These are phyloP conservation scores for Tylochromis polylepis DNA, from an alignment of 2,113 vertebrate genomes.

Conservation along the genomic window DNA sequence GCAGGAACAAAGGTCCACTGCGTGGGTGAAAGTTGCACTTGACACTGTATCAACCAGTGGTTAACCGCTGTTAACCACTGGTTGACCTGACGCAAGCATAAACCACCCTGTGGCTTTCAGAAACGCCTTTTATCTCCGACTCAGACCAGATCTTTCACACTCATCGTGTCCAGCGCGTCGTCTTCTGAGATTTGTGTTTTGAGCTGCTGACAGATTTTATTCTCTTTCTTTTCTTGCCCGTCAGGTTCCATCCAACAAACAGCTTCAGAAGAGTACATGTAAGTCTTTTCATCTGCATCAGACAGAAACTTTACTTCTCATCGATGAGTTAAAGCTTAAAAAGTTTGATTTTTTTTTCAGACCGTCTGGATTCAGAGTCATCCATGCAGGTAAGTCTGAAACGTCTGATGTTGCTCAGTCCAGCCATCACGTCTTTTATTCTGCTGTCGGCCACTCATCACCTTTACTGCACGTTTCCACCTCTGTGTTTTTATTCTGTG, in stretches of 20 bases:
- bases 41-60: neutral
- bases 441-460: neutral
- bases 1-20: conserved; percentile 16
- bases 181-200: neutral
- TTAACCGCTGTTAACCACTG: neutral
- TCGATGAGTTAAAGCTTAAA: neutral
- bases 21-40: neutral
- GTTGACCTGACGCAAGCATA: neutral
- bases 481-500: neutral
- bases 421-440: neutral
- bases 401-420: neutral
- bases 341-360: neutral
- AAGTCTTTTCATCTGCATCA: neutral
- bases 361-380: conserved; percentile 12
- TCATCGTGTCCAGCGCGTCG: neutral
- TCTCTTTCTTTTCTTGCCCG: neutral
- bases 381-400: conserved; percentile 35
- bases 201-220: neutral
- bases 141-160: neutral
- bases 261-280: conserved; percentile 33
- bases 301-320: rapidly evolving
- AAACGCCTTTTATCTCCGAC: neutral
- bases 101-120: neutral
- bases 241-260: conserved; percentile 31
- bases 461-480: neutral